Base-by-base conservation (phyloP, 2,113 vertebrate species). In the Nannobrachium achirus region DNA sequence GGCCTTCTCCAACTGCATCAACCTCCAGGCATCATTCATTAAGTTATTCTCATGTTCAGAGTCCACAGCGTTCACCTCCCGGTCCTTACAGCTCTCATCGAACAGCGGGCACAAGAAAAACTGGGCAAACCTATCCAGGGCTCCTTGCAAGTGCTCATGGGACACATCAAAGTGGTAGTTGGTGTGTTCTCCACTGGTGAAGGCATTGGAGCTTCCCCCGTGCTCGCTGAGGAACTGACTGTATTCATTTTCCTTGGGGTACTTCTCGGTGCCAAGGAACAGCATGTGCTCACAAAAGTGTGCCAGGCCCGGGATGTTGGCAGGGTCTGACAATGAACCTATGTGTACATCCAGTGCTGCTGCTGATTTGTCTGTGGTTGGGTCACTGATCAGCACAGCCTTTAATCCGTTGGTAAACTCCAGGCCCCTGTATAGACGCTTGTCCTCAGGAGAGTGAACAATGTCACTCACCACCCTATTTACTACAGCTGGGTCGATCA, bases 221-320 rank as follows among this genome's bases (percentile, higher is more conserved):
- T 99, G 98, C 72, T 99, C 97, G 49, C 95, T 99, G 58, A 99
- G 94, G 81, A 98, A 99, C 33, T 99, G 97, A 84, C 96, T 98
- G 81, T 99, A 99, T 57, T 99, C 98, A 14, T 99, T 99, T 87
- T 99, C 98, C 86, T 98, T 98, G 44, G 98, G 98, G 20, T 99
- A 99, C 69, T 99, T 99, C 91, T 98, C 87, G 3, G 98, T 99
- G 85, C 98, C 98, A 88, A 99, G 88, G 84, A 99, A 99, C 70
- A 99, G 89, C 97, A 99, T 99, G 92, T 99, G 97, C 83, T 99
- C 98, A 88, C 98, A 99, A 83, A 99, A 99, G 89, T 99, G 97
- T 7, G 97, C 98, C 86, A 99, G 91, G 6, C 98, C 98, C 55
- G 96, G 93, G 82, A 99, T 98, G 86, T 99, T 96, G 7, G 66